Evolutionary conservation across 2,888 invertebrate genomes (phyloP).

Genomic region (Neoitamus cyanurus): DNA sequence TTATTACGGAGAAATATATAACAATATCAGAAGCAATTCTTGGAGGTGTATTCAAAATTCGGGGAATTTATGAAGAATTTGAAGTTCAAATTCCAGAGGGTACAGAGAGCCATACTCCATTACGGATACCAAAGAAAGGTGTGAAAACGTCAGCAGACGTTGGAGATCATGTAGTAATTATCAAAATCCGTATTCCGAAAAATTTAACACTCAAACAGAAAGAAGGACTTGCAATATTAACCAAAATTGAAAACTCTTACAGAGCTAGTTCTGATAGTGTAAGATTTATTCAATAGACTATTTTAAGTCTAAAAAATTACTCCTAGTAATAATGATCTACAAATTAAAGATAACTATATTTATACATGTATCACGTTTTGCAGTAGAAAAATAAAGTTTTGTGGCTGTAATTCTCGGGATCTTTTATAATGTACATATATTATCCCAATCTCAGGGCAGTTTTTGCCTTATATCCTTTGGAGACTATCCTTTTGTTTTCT

Average conservation of each 20-base stretch:
- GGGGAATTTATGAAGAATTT: conserved; percentile 60
- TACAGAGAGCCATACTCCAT: conserved; percentile 60
- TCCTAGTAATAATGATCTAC: too few species aligned
- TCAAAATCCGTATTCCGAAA: conserved; percentile 62
- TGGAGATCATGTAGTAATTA: conserved; percentile 61
- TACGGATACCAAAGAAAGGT: conserved; percentile 60
- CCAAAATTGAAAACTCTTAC: conserved; percentile 59
- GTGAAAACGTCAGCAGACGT: conserved; percentile 56
- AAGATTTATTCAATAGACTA: neutral
- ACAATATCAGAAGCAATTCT: conserved; percentile 62
- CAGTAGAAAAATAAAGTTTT: too few species aligned
- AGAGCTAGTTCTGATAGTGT: neutral
- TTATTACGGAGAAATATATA: conserved; percentile 59
- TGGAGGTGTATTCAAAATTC: conserved; percentile 60
- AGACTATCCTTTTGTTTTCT: too few species aligned
- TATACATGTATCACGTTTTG: neutral
- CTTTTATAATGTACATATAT: too few species aligned
- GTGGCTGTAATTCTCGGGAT: too few species aligned
- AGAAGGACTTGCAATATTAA: conserved; percentile 60
- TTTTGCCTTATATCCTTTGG: too few species aligned
- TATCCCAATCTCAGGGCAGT: too few species aligned
- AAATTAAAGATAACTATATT: neutral
- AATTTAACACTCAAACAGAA: conserved; percentile 61
- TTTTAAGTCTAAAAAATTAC: neutral
- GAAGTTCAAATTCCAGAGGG: conserved; percentile 61